Conservation (phyloP, 2,113 vertebrate species). For the Ellobius talpinus region DNA sequence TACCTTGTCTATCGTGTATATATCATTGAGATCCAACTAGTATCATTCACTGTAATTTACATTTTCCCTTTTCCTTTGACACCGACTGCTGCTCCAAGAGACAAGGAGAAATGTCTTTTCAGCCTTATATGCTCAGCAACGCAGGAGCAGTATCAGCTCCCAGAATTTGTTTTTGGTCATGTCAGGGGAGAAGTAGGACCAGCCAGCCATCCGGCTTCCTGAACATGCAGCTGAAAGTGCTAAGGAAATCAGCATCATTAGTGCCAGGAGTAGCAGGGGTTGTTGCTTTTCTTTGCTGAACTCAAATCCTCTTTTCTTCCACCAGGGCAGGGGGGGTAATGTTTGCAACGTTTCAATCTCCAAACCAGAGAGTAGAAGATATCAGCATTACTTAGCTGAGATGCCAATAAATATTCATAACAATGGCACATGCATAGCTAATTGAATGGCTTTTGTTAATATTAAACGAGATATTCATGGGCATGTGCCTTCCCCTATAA, state of each 20-base stretch:
- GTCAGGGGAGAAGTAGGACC: conserved; percentile 62
- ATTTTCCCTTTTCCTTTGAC: background rate
- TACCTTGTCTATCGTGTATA: background rate
- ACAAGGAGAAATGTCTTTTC: conserved; percentile 5
- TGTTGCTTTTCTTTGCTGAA: background rate
- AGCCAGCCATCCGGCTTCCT: conserved; percentile 62
- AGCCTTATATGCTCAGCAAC: background rate
- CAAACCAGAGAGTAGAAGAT: conserved; percentile 84
- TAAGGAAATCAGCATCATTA: conserved; percentile 77
- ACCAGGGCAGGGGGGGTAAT: conserved; percentile 66
- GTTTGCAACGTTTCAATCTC: conserved; percentile 82
- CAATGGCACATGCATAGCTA: conserved; percentile 89
- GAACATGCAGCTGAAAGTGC: conserved; percentile 47
- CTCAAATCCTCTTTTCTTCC: conserved; percentile 65
- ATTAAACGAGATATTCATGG: conserved; percentile 92
- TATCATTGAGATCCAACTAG: background rate
- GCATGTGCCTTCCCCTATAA: conserved; percentile 91
- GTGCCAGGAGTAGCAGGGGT: background rate
- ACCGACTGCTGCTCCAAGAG: background rate
- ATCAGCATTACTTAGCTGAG: conserved; percentile 83
- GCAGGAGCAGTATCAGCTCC: background rate
- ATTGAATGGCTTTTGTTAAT: conserved; percentile 92
- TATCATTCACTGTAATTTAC: background rate
- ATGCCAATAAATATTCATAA: conserved; percentile 91
- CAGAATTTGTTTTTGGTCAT: background rate